Conservation (phyloP, 2,888 invertebrate species). For the Podabrus alpinus region DNA sequence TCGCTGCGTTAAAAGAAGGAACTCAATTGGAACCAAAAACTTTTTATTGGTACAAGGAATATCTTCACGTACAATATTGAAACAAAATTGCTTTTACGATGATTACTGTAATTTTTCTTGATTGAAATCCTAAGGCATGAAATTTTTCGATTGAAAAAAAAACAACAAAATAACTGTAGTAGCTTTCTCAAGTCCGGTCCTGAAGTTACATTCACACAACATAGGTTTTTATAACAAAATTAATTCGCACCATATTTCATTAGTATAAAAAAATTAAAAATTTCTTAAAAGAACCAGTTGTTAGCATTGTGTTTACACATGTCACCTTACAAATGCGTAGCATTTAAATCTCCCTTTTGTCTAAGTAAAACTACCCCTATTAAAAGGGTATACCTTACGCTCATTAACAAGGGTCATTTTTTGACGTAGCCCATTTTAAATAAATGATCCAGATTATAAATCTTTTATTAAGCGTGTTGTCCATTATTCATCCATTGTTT, state of each 20-base stretch:
- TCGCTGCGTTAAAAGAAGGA: background rate
- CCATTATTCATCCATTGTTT: slow-evolving; percentile 56
- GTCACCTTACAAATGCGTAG: slow-evolving; percentile 34
- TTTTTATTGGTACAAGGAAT: background rate
- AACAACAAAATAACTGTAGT: background rate
- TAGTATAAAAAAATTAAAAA: slow-evolving; percentile 24
- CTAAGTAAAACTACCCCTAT: slow-evolving; percentile 38
- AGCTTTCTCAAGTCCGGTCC: background rate
- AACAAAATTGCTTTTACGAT: slow-evolving; percentile 20
- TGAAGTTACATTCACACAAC: background rate
- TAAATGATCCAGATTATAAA: slow-evolving; percentile 46
- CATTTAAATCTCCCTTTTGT: slow-evolving; percentile 37
- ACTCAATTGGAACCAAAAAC: background rate
- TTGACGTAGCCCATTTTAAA: slow-evolving; percentile 45
- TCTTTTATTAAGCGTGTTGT: slow-evolving; percentile 41
- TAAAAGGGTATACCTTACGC: slow-evolving; percentile 46
- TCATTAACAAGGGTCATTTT: slow-evolving; percentile 52
- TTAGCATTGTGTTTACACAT: slow-evolving; percentile 28
- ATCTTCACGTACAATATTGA: slow-evolving; percentile 10
- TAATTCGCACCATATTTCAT: slow-evolving; percentile 10
- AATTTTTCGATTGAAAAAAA: background rate
- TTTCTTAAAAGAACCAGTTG: slow-evolving; percentile 32
- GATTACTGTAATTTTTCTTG: slow-evolving; percentile 12
- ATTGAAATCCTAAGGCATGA: background rate
- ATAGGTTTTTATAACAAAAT: background rate